phyloP scores from a whole-genome alignment of 2,797 vertebrate species.

The Sardinella longiceps region DNA sequence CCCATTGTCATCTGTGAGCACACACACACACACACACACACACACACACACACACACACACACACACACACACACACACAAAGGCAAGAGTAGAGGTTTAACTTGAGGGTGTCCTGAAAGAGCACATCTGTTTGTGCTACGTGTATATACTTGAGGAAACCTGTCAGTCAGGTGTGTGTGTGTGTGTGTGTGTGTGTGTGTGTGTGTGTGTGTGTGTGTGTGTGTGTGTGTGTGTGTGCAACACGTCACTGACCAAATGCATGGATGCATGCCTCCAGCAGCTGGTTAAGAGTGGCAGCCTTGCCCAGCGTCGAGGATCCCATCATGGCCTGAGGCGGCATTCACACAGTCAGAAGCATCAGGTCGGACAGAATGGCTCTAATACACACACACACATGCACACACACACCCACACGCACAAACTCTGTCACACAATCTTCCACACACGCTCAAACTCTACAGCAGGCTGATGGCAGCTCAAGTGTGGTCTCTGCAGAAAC shows the following conservation, averaged over 20 bases:
- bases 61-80: not conserved
- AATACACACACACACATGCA: not conserved
- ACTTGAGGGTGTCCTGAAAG: not conserved
- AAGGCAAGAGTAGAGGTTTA: not conserved
- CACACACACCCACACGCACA: not conserved
- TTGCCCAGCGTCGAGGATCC: constrained; percentile 88
- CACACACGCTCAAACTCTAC: not conserved
- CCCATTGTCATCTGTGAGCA: constrained; percentile 84
- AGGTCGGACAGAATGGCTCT: constrained; percentile 4
- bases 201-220: too few species aligned
- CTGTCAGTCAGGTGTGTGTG: not conserved
- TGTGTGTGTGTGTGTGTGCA: too few species aligned
- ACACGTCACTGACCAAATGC: constrained; percentile 81
- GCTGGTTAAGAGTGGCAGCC: constrained; percentile 86
- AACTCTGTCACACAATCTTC: not conserved
- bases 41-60: not conserved
- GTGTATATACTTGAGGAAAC: too few species aligned
- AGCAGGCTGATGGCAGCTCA: too few species aligned
- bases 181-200: too few species aligned
- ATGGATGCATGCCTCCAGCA: constrained; percentile 87
- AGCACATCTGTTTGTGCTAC: not conserved
- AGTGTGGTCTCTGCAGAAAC: not conserved
- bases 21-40: constrained; percentile 26
- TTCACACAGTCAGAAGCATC: constrained; percentile 66
- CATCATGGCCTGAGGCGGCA: constrained; percentile 76